Evolutionary conservation across 2,113 vertebrate genomes (phyloP).

Genomic region (Lepidothrix coronata): DNA sequence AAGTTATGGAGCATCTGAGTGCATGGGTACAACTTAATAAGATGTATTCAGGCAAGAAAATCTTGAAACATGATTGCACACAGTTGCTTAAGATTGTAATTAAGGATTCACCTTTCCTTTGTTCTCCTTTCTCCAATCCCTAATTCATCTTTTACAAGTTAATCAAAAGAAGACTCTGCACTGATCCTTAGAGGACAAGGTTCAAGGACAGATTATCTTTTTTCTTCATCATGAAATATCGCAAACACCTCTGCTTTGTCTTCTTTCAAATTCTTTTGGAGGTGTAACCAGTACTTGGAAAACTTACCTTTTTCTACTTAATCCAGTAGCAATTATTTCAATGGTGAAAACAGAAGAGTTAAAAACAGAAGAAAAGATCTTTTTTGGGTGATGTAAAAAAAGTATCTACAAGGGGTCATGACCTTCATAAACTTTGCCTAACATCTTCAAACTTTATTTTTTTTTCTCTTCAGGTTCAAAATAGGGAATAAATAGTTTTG

Average conservation of each 20-base stretch:
- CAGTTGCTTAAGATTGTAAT: slow-evolving; percentile 38
- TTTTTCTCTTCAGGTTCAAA: neutral
- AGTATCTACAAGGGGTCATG: neutral
- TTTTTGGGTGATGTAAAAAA: neutral
- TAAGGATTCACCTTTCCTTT: slow-evolving; percentile 41
- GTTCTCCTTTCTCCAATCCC: slow-evolving; percentile 11
- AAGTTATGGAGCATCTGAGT: neutral
- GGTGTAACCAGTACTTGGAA: neutral
- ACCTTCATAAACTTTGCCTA: neutral
- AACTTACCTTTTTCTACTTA: neutral
- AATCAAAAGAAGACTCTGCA: slow-evolving; percentile 43
- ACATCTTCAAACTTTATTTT: neutral
- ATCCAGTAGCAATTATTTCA: neutral
- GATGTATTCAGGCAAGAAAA: slow-evolving; percentile 57
- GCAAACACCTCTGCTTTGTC: neutral
- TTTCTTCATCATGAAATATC: neutral
- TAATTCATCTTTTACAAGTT: slow-evolving; percentile 48
- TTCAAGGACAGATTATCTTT: slow-evolving; percentile 29
- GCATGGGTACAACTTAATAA: slow-evolving; percentile 29
- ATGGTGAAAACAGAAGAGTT: neutral
- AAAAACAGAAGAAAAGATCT: neutral
- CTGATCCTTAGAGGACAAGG: slow-evolving; percentile 24
- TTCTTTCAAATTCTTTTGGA: neutral
- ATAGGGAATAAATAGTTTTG: neutral
- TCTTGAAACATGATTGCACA: slow-evolving; percentile 45